A percentile compares a stretch with the other conserved stretches of the same genome.
Conservation (phyloP, 2,888 invertebrate species). For the Acleris laterana region DNA sequence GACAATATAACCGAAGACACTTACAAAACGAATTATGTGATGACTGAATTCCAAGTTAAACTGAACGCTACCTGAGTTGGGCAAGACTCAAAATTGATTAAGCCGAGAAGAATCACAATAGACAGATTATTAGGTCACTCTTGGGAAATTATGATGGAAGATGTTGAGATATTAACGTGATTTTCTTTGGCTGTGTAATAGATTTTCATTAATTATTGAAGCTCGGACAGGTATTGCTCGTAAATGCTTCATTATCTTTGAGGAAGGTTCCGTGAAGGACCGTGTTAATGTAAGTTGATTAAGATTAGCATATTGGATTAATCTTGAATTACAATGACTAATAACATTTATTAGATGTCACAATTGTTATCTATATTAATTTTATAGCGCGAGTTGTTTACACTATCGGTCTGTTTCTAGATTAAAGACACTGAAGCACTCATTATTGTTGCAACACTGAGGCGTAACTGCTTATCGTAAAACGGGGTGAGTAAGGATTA, state of each 20-base stretch:
- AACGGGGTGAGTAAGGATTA: no score
- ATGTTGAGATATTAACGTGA: conserved; percentile 34
- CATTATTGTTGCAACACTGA: no score
- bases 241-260: conserved; percentile 27
- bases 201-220: conserved; percentile 36
- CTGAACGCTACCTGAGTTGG: background rate
- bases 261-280: conserved; percentile 7
- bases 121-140: conserved; percentile 31
- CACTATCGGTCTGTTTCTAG: no score
- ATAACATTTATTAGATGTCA: background rate
- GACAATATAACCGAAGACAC: conserved; percentile 11
- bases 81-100: conserved; percentile 4
- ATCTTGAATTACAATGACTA: no score
- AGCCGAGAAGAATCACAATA: conserved; percentile 7
- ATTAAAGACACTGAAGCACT: no score
- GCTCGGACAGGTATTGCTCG: conserved; percentile 29
- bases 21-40: conserved; percentile 14
- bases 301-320: no score
- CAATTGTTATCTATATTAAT: conserved; percentile 46
- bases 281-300: conserved; percentile 2
- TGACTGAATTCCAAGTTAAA: background rate
- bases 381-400: no score
- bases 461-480: no score
- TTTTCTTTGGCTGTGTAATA: conserved; percentile 33
- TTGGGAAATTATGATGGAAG: conserved; percentile 38